A percentile compares a stretch with the other conserved stretches of the same genome.
Evolutionary conservation across 2,888 invertebrate genomes (phyloP).

Genomic region (Caenorhabditis sp.): DNA sequence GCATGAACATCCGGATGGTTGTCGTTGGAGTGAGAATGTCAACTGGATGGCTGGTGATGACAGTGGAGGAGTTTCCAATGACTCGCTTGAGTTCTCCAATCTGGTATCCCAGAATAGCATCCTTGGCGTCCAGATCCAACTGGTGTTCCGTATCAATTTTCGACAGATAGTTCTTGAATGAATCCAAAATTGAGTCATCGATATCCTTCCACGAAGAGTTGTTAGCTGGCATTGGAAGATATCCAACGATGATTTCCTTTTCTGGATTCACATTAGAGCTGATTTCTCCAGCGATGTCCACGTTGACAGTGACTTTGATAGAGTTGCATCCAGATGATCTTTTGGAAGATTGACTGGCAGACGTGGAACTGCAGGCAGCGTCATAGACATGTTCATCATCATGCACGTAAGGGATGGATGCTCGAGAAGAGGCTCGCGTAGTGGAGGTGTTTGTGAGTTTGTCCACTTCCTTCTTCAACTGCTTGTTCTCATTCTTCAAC

Average conservation of each 20-base stretch:
- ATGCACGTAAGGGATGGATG: conserved; percentile 75
- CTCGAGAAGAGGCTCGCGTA: conserved; percentile 78
- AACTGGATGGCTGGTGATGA: conserved; percentile 62
- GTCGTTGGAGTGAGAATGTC: conserved; percentile 77
- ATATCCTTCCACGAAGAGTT: conserved; percentile 77
- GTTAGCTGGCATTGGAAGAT: conserved; percentile 70
- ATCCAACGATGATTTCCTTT: conserved; percentile 80
- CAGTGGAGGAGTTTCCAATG: conserved; percentile 30
- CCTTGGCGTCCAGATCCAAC: conserved; percentile 88
- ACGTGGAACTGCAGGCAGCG: conserved; percentile 70
- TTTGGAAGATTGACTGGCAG: conserved; percentile 45
- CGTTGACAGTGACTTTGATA: conserved; percentile 75
- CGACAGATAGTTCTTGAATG: conserved; percentile 87
- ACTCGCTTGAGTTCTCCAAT: conserved; percentile 85
- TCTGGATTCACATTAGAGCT: conserved; percentile 72
- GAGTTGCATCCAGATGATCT: conserved; percentile 75
- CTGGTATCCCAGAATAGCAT: conserved; percentile 95
- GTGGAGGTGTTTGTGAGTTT: conserved; percentile 83
- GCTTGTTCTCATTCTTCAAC: conserved; percentile 98
- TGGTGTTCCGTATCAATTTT: conserved; percentile 94
- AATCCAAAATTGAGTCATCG: conserved; percentile 73
- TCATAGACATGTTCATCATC: conserved; percentile 79
- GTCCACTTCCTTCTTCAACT: conserved; percentile 96
- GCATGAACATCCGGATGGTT: conserved; percentile 75
- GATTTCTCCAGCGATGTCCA: conserved; percentile 75